Base-by-base conservation (phyloP, 2,797 vertebrate genomes). In the Oreortyx pictus region DNA sequence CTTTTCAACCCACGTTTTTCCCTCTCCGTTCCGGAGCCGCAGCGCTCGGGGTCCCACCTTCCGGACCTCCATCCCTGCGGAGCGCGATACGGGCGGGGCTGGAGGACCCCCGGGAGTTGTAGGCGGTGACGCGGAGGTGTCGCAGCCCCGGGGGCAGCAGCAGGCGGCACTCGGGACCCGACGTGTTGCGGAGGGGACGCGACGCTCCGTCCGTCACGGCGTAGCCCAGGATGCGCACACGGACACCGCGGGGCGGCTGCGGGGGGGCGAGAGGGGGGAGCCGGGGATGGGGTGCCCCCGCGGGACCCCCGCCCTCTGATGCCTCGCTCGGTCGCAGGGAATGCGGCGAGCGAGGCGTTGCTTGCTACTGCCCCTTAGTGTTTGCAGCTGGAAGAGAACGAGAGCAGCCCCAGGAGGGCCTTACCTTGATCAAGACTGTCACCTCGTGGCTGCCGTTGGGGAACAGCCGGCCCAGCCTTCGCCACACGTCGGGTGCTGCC, bases 381-480 rank as follows among this genome's bases (percentile, higher is more conserved):
- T n/a, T 41, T 4, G 50, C 35, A 8, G 11, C 37, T 2, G 0
- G 5, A 49, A 19, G 1, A 0, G 1, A 35, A 1, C 14, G 0
- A 70, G 4, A 24, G 50, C 13, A 1, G 14, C 17, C 60, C 60
- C 17, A 19, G 59, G 13, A 2, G 2, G 23, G 64, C 43, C 29
- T 39, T 97, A 99, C 99, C 98, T 98, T 95, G 98, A 98, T 98
- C 67, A 98, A 94, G 88, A 98, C 95, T 3, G 96, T 98, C 86
- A 98, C 97, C 50, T 85, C 94, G 87, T 14, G 96, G 79, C 77
- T 91, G 73, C 96, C 75, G 3, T 96, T 44, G 1, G 27, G 50
- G 18, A 88, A 31, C 0, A 5, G 20, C 19, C 68, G 73, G 46
- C 92, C 95, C 39, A 98, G 82, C 47, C 90, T 91, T 76, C 98